Conservation (phyloP, 1,140 invertebrate species). For the Diploscapter pachys region DNA sequence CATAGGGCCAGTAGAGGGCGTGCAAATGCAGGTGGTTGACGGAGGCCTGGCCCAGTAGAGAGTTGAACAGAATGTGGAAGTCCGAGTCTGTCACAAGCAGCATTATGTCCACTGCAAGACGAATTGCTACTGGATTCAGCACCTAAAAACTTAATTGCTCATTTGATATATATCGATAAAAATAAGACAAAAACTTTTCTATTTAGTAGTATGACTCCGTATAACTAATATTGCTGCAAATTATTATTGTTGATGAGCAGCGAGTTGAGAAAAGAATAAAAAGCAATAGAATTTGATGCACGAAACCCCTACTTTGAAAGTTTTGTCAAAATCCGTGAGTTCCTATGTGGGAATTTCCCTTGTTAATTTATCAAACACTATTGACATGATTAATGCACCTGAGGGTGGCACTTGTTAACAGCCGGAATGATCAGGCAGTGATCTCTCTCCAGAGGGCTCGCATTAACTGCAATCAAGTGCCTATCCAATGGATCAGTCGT, state of each 20-base stretch:
- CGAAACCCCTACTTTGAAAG: too few relatives aligned
- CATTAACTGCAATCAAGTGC: conserved; percentile 50
- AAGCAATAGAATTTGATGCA: background rate
- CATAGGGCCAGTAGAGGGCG: conserved; percentile 56
- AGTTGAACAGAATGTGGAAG: conserved; percentile 55
- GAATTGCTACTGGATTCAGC: conserved; percentile 42
- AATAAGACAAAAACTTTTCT: too few relatives aligned
- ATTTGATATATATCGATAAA: background rate
- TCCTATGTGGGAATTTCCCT: too few relatives aligned
- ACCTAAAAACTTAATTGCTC: conserved; percentile 32
- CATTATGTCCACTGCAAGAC: conserved; percentile 51
- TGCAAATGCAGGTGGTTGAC: conserved; percentile 59
- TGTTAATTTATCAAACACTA: too few relatives aligned
- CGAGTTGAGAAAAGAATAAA: background rate
- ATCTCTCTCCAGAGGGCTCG: conserved; percentile 51
- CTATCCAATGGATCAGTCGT: conserved; percentile 44
- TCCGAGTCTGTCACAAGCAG: conserved; percentile 48
- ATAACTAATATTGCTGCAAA: too few relatives aligned
- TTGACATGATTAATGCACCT: conserved; percentile 18
- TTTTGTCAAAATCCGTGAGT: too few relatives aligned
- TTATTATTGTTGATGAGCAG: too few relatives aligned
- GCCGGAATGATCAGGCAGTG: conserved; percentile 50
- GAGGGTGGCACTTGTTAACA: conserved; percentile 52
- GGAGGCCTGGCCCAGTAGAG: conserved; percentile 53
- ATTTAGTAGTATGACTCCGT: too few relatives aligned